Evolutionary conservation across 2,797 vertebrate species (phyloP).

Genomic region (Furcifer pardalis): DNA sequence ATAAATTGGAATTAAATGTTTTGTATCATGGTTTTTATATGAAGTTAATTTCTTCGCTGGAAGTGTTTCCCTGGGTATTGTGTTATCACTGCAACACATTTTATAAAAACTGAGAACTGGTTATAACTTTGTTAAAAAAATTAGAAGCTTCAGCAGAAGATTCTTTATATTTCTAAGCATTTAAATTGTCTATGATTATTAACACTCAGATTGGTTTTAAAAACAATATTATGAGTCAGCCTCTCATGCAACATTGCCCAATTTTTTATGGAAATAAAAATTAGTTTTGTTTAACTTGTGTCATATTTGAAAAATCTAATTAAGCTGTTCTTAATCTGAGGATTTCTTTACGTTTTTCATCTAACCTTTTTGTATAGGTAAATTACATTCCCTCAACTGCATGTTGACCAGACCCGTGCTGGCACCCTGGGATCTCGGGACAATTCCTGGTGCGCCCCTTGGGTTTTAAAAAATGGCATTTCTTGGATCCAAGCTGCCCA

Average conservation of each 20-base stretch:
- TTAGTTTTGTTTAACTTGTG: not conserved
- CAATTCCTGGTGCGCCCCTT: no score
- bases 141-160: not conserved
- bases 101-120: not conserved
- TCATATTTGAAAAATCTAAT: not conserved
- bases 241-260: not conserved
- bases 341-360: not conserved
- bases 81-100: not conserved
- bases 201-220: slow-evolving; percentile 1
- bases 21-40: not conserved
- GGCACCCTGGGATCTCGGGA: no score
- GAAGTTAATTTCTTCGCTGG: not conserved
- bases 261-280: not conserved
- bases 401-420: no score
- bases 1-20: not conserved
- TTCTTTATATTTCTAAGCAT: not conserved
- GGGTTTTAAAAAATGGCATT: no score
- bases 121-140: not conserved
- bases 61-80: not conserved
- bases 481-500: no score
- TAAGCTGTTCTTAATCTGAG: not conserved
- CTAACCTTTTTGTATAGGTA: not conserved
- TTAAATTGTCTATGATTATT: not conserved
- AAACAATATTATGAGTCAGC: not conserved
- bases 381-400: not conserved